Base-by-base conservation (phyloP, 2,797 vertebrate genomes). In the Typhlichthys subterraneus region DNA sequence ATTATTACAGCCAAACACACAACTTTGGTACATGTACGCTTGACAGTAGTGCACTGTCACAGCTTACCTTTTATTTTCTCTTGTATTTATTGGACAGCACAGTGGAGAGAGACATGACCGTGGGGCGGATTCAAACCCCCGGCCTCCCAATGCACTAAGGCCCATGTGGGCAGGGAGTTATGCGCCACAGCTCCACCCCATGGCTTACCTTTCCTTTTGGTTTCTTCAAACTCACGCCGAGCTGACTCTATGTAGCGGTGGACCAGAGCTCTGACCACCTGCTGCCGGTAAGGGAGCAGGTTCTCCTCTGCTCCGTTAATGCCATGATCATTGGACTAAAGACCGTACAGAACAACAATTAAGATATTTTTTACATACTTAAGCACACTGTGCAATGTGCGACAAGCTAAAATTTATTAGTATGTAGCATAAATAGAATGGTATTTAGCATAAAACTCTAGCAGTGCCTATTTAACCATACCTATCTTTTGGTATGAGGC, bases 191-290 rank as follows among this genome's bases (percentile, higher is more conserved):
- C 8, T 8, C 9, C 38, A 7, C 19, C 7, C 53, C 13, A 3
- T 11, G 0, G 1, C 13, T 79, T 83, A 96, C 95, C 94, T 95
- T 95, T 96, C 48, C 93, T 86, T 63, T 93, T 93, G 12, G 92
- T 81, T 80, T 97, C 96, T 69, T 95, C 93, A 1, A 96, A 96
- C 82, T 97, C 94, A 7, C 93, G 86, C 57, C 87, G 69, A 50
- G 95, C 94, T 0, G 94, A 95, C 65, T 96, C 95, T 1, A 95
- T 95, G 82, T 96, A 96, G 15, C 94, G 91, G 65, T 96, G 95
- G 12, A 96, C 94, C 81, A 97, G 81, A 23, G 94, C 95, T 51
- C 89, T 82, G 70, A 94, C 94, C 76, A 97, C 94, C 45, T 93
- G 92, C 73, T 94, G 92, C 45, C 90, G 88, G 70, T 96, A 97